Conservation (phyloP, 1,140 invertebrate genomes). For the Cydia strobilella region DNA sequence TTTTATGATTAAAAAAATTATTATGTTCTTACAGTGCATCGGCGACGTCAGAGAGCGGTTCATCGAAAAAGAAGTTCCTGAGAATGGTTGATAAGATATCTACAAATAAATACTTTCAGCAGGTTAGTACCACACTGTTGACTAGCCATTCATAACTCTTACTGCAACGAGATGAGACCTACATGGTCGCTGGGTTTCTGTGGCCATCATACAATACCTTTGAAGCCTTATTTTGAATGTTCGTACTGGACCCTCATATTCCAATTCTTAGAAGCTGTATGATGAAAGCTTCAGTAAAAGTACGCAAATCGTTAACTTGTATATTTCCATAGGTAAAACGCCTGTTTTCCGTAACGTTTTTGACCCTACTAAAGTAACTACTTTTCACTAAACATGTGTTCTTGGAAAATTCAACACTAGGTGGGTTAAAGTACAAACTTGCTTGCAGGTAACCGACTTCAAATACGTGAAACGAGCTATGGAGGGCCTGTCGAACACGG, state of each 20-base stretch:
- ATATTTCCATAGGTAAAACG: too few relatives aligned
- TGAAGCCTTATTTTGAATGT: too few relatives aligned
- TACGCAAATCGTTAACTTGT: too few relatives aligned
- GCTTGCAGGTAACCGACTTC: slow-evolving; percentile 82
- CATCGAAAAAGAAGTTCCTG: slow-evolving; percentile 87
- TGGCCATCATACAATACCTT: too few relatives aligned
- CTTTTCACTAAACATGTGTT: background rate
- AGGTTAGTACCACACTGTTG: slow-evolving; percentile 44
- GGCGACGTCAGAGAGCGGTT: slow-evolving; percentile 60
- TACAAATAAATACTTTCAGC: slow-evolving; percentile 94
- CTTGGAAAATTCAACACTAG: background rate
- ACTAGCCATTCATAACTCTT: background rate
- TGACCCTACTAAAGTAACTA: too few relatives aligned
- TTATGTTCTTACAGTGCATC: slow-evolving; percentile 37
- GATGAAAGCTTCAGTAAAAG: too few relatives aligned
- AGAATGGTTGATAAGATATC: slow-evolving; percentile 95
- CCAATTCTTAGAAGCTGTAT: too few relatives aligned
- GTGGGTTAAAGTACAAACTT: background rate
- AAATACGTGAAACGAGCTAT: slow-evolving; percentile 90
- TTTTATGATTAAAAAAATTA: background rate
- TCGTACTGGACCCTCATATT: too few relatives aligned
- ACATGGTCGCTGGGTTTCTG: background rate
- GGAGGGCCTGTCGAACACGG: slow-evolving; percentile 95
- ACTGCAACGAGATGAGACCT: background rate
- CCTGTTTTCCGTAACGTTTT: too few relatives aligned